Base-by-base conservation (phyloP, 2,113 vertebrate genomes). In the Cyphomyrus plagiostoma region DNA sequence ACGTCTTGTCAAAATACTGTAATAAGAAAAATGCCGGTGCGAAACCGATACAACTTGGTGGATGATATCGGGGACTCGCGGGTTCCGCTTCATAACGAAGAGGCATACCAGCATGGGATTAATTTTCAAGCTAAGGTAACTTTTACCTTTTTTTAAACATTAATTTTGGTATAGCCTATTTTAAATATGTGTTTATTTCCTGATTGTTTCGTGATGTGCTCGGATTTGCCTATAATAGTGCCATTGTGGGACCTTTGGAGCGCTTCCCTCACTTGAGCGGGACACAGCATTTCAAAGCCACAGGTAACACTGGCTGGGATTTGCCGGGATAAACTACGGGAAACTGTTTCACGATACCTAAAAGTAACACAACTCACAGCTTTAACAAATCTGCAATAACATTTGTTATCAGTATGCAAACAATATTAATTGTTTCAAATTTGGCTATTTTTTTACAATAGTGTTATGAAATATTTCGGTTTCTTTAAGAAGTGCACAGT, bases 21-120 rank as follows among this genome's bases (percentile, higher is more conserved):
- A 30, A 30, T 70, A 70, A 70, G 23, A 58, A 93, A 52, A 92
- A 97, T 97, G 97, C 97, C 96, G 21, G 94, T 93, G 88, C 95
- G 96, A 94, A 98, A 96, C 97, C 95, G 97, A 93, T 98, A 98
- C 97, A 98, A 97, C 94, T 96, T 97, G 95, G 97, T 98, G 96
- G 97, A 98, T 92, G 97, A 98, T 91, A 95, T 96, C 91, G 96
- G 95, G 91, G 97, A 98, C 92, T 96, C 97, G 10, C 95, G 97
- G 94, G 93, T 97, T 87, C 97, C 97, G 82, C 96, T 98, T 88
- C 97, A 98, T 92, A 97, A 97, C 92, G 97, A 98, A 87, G 97
- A 98, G 92, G 97, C 97, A 80, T 98, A 97, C 88, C 97, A 97
- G 91, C 97, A 98, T 88, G 97, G 97, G 89, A 97, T 98, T 87